Conservation (phyloP, 1,140 invertebrate genomes). For the Caerostris darwini region DNA sequence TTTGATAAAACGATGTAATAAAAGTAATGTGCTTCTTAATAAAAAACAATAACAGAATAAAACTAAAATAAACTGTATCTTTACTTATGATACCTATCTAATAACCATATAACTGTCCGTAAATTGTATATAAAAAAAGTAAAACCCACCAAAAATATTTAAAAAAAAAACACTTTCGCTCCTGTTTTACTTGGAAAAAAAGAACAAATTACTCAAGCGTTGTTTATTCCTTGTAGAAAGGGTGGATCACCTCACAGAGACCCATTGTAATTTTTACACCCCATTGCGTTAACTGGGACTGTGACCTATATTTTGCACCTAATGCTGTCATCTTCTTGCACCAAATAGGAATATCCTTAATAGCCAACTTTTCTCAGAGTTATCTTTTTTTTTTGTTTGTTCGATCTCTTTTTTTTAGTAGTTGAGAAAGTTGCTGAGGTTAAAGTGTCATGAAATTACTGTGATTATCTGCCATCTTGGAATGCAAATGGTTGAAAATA, state of each 20-base stretch:
- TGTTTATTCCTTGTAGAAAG: neutral
- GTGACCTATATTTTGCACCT: neutral
- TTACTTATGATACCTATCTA: no score
- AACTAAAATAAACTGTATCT: no score
- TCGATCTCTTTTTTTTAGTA: no score
- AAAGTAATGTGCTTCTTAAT: no score
- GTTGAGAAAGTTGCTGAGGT: neutral
- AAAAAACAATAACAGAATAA: no score
- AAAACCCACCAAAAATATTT: neutral
- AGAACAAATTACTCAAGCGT: conserved; percentile 29
- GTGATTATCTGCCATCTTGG: neutral
- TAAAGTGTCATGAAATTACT: neutral
- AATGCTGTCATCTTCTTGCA: neutral
- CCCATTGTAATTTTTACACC: conserved; percentile 20
- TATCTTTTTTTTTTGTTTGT: neutral
- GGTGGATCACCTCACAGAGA: conserved; percentile 6
- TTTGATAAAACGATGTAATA: no score
- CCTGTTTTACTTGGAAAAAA: neutral
- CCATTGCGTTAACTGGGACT: conserved; percentile 42
- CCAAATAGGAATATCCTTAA: neutral
- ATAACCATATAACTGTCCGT: no score
- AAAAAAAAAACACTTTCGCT: conserved; percentile 28
- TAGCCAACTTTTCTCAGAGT: neutral
- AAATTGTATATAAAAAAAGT: neutral
- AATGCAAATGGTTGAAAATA: neutral